Conservation (phyloP, 2,888 invertebrate species). For the Linnaemya vulpina region DNA sequence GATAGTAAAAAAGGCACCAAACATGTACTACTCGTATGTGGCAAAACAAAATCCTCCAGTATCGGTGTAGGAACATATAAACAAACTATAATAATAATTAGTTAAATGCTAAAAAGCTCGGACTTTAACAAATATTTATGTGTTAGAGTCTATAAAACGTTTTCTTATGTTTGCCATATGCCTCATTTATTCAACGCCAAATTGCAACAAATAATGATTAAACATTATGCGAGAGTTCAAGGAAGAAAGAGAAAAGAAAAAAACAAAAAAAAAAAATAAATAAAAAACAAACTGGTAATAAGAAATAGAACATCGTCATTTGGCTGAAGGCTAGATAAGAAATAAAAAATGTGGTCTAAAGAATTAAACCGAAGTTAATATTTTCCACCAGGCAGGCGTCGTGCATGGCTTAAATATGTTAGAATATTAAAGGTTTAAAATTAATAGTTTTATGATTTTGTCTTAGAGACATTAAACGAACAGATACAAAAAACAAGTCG, state of each 20-base stretch:
- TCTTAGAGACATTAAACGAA: not conserved
- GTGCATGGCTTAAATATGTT: not conserved
- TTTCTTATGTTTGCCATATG: slow-evolving; percentile 40
- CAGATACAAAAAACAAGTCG: not conserved
- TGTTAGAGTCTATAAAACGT: slow-evolving; percentile 48
- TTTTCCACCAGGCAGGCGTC: slow-evolving; percentile 20
- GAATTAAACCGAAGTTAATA: slow-evolving; percentile 69
- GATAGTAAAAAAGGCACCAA: slow-evolving; percentile 6
- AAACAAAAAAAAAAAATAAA: slow-evolving; percentile 3
- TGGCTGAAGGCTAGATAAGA: slow-evolving; percentile 60
- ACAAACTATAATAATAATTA: slow-evolving; percentile 71
- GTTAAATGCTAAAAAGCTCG: slow-evolving; percentile 72
- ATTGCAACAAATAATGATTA: slow-evolving; percentile 68
- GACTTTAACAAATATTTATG: slow-evolving; percentile 68
- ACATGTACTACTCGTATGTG: not conserved
- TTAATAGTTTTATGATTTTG: slow-evolving; percentile 35
- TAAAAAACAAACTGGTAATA: slow-evolving; percentile 55
- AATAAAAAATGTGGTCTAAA: slow-evolving; percentile 29
- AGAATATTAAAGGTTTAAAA: not conserved
- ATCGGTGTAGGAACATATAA: slow-evolving; percentile 38
- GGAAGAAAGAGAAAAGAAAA: not conserved
- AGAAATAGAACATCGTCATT: slow-evolving; percentile 67
- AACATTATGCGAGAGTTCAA: slow-evolving; percentile 28
- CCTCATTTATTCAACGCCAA: slow-evolving; percentile 66
- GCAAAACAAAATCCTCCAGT: slow-evolving; percentile 20